phyloP scores from a whole-genome alignment of 1,140 invertebrate species.

The Rhizoglyphus robini region DNA sequence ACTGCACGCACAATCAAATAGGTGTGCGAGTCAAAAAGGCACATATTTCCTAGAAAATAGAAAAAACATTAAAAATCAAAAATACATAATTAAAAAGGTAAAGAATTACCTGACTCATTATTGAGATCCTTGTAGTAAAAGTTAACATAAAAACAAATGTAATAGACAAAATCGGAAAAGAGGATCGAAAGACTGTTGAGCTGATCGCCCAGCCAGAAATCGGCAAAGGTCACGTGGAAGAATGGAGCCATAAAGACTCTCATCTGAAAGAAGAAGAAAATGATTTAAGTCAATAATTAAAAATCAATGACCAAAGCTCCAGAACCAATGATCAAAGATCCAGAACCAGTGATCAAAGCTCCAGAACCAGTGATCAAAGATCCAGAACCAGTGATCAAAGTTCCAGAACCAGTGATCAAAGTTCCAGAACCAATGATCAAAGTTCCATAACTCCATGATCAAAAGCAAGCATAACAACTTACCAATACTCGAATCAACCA shows the following conservation, averaged over 20 bases:
- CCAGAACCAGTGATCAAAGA: too few relatives aligned
- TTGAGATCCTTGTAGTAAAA: constrained; percentile 1
- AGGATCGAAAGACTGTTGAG: constrained; percentile 80
- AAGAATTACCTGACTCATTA: neutral
- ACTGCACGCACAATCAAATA: constrained; percentile 48
- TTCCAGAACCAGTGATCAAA: too few relatives aligned
- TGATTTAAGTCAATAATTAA: too few relatives aligned
- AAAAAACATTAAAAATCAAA: neutral
- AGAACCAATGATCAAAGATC: neutral
- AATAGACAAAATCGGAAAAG: constrained; percentile 85
- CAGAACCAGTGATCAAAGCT: too few relatives aligned
- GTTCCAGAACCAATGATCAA: too few relatives aligned
- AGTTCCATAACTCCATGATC: too few relatives aligned
- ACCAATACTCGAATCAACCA: constrained; percentile 46
- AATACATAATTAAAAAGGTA: neutral
- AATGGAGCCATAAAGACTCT: constrained; percentile 81
- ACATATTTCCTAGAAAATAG: constrained; percentile 31
- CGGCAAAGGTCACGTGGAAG: constrained; percentile 88
- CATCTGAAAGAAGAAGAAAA: constrained; percentile 41
- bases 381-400: too few relatives aligned
- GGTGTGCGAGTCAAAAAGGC: constrained; percentile 28
- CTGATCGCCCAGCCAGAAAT: constrained; percentile 99
- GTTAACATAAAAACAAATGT: constrained; percentile 48
- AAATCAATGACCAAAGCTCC: neutral
- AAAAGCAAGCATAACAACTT: constrained; percentile 28